Evolutionary conservation across 2,888 invertebrate genomes (phyloP), one percentile per base, ranked within the genome.

Genomic region (Fragum sueziense): DNA sequence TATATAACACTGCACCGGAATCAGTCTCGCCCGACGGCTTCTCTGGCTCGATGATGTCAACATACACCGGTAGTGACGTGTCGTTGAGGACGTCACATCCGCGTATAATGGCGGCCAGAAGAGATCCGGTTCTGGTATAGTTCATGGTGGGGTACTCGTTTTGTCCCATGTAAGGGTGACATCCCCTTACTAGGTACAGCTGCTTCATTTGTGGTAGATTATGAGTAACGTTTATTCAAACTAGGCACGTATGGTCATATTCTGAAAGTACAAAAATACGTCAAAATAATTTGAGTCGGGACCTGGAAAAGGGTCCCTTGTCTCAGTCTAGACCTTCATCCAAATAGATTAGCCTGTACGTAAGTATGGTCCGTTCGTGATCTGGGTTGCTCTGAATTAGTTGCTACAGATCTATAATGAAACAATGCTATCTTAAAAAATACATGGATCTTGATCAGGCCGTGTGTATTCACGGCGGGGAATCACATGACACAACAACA

Each of bases 1-100:
- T 91, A 70, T 91, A 91, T 61, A 90, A 74, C 27, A 91, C 86
- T 3, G 91, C 90, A 1, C 91, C 91, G 3, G 86, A 79, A 71
- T 91, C 91, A 0, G 85, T 79, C 22, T 87, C 84, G 6, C 67
- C 79, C 2, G 22, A 17, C 3, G 29, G 25, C 31, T 68, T 74
- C 51, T 74, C 79, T 14, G 59, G 51, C 33, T 82, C 82, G 4
- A 82, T 67, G 3, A 82, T 76, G 51, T 82, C 79, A 20, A 82
- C 74, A 57, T 79, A 82, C 11, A 82, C 68, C 22, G 82, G 82
- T 17, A 82, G 65, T 22, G 79, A 74, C 27, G 82, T 79, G 41
- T 82, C 82, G 70, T 82, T 82, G n/a, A 79, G 37, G n/a, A 73
- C 61, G 7, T 76, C 79, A 70, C 82, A 80, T 3, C 76, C 74